phyloP scores from a whole-genome alignment of 1,140 invertebrate species.

The Eriocheir sinensis region DNA sequence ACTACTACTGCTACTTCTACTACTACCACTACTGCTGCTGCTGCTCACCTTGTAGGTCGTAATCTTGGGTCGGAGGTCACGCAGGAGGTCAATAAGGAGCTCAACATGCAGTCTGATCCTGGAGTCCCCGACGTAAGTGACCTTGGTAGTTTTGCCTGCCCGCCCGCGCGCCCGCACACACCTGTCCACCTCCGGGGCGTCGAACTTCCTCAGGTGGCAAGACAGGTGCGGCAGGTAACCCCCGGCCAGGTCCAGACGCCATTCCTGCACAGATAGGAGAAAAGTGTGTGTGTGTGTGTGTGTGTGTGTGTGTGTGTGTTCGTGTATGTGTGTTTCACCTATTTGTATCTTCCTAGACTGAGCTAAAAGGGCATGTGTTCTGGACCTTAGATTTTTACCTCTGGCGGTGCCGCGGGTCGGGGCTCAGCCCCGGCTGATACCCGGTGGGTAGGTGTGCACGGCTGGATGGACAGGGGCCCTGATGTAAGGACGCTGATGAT shows the following conservation, averaged over 20 bases:
- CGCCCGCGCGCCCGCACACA: slow-evolving; percentile 46
- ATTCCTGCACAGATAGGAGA: not conserved
- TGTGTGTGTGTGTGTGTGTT: no score
- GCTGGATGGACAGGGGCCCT: no score
- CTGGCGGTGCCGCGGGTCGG: no score
- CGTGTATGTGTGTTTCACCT: no score
- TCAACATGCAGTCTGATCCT: slow-evolving; percentile 72
- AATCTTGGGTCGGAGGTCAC: slow-evolving; percentile 63
- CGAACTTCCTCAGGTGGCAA: slow-evolving; percentile 60
- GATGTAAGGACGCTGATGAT: no score
- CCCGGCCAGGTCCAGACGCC: slow-evolving; percentile 56
- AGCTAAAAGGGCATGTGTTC: no score
- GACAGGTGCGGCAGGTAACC: slow-evolving; percentile 68
- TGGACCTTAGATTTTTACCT: no score
- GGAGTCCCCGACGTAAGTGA: slow-evolving; percentile 72
- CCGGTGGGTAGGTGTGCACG: no score
- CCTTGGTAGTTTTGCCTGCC: slow-evolving; percentile 14
- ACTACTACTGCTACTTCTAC: not conserved
- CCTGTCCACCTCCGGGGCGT: slow-evolving; percentile 40
- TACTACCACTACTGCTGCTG: not conserved
- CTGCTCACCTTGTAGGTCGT: slow-evolving; percentile 70
- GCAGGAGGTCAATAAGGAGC: slow-evolving; percentile 68
- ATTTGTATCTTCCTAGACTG: no score
- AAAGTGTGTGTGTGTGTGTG: no score
- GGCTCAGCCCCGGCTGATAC: no score